A percentile compares a stretch with the other conserved stretches of the same genome.
Evolutionary conservation across 2,888 invertebrate species (phyloP).

Genomic region (Drosophila meridiana): DNA sequence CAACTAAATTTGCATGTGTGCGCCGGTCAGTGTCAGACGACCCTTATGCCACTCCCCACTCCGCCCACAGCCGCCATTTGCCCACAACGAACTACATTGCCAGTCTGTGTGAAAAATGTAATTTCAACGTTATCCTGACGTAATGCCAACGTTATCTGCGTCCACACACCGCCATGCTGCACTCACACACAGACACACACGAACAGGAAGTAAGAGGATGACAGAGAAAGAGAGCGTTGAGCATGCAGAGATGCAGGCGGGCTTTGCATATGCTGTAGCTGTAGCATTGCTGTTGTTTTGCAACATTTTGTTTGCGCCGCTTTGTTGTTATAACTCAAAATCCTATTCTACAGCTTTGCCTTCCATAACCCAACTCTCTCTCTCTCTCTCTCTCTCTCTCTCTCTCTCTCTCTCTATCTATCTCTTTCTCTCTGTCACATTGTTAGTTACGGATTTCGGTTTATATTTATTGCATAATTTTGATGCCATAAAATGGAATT

Average conservation of each 20-base stretch:
- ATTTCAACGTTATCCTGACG: slow-evolving; percentile 78
- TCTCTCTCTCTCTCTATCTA: slow-evolving; percentile 7
- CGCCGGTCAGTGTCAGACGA: slow-evolving; percentile 62
- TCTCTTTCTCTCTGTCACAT: slow-evolving; percentile 44
- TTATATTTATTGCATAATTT: slow-evolving; percentile 78
- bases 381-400: not conserved
- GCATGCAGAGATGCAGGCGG: slow-evolving; percentile 6
- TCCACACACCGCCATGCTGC: slow-evolving; percentile 51
- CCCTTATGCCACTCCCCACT: slow-evolving; percentile 5
- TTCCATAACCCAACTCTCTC: not conserved
- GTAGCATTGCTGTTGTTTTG: slow-evolving; percentile 41
- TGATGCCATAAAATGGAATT: slow-evolving; percentile 71
- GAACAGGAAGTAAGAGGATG: slow-evolving; percentile 1
- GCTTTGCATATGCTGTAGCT: slow-evolving; percentile 56
- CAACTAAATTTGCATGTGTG: slow-evolving; percentile 69
- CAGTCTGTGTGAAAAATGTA: slow-evolving; percentile 75
- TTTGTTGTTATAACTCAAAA: slow-evolving; percentile 29
- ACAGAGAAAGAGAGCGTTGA: not conserved
- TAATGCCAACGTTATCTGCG: slow-evolving; percentile 77
- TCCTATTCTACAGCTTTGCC: slow-evolving; percentile 2
- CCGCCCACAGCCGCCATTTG: slow-evolving; percentile 3
- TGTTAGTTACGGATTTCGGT: slow-evolving; percentile 71
- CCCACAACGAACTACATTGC: slow-evolving; percentile 21
- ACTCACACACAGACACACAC: slow-evolving; percentile 7
- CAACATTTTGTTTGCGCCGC: slow-evolving; percentile 28